phyloP scores from a whole-genome alignment of 2,113 vertebrate species.

The Setophaga coronata region DNA sequence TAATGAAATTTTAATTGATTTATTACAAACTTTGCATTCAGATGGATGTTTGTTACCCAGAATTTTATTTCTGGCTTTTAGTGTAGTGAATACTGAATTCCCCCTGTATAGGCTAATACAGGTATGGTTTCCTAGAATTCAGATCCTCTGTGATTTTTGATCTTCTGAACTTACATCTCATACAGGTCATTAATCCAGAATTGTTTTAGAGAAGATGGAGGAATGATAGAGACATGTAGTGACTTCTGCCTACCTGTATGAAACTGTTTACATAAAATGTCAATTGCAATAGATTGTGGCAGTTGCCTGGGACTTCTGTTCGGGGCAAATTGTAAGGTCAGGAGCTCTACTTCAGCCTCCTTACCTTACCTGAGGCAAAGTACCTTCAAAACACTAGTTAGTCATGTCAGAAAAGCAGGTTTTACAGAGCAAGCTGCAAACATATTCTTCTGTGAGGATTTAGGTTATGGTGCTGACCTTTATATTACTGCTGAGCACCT shows the following conservation, averaged over 20 bases:
- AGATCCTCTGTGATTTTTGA: background rate
- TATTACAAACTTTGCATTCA: background rate
- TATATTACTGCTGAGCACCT: background rate
- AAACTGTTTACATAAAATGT: background rate
- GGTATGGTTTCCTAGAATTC: background rate
- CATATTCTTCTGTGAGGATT: background rate
- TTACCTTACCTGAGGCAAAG: background rate
- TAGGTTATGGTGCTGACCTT: background rate
- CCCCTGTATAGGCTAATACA: accelerated
- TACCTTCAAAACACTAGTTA: background rate
- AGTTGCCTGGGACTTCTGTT: background rate
- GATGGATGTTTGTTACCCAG: background rate
- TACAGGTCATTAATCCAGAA: background rate
- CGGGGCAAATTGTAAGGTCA: background rate
- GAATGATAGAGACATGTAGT: background rate
- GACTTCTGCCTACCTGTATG: background rate
- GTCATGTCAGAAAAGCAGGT: background rate
- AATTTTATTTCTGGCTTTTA: background rate
- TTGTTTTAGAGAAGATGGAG: background rate
- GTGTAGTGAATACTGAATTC: background rate
- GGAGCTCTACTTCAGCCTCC: background rate
- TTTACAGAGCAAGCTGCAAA: background rate
- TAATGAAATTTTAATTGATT: background rate
- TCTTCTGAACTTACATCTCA: background rate
- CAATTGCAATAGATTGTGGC: accelerated